These are phyloP conservation scores for Gorsachius magnificus DNA, from an alignment of 2,797 vertebrate genomes.

Conservation along the genomic window DNA sequence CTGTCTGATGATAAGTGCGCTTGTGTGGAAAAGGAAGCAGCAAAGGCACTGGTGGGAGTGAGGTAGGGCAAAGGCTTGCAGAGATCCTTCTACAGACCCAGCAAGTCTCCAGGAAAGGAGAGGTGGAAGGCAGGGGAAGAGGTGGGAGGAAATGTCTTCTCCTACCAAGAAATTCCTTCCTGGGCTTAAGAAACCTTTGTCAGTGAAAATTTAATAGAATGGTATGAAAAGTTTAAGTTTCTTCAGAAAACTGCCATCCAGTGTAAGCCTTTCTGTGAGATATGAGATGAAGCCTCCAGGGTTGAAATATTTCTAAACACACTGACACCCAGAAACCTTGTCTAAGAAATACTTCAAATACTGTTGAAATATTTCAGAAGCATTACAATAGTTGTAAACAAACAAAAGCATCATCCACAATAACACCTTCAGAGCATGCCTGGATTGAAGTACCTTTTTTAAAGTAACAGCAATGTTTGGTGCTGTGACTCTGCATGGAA, in stretches of 20 bases:
- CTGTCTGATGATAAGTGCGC: neutral
- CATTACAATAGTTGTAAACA: neutral
- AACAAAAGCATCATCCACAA: neutral
- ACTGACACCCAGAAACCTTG: neutral
- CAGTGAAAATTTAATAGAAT: neutral
- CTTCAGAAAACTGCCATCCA: neutral
- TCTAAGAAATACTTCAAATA: neutral
- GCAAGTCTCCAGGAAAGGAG: neutral
- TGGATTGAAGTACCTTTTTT: constrained; percentile 82
- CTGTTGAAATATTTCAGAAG: neutral
- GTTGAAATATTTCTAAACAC: neutral
- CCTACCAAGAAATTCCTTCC: constrained; percentile 24
- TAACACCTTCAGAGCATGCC: neutral
- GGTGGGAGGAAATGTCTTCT: constrained; percentile 26
- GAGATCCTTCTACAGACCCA: neutral
- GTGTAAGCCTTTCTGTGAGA: neutral
- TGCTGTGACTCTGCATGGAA: constrained; percentile 92
- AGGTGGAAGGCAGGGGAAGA: constrained; percentile 23
- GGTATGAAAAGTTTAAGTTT: neutral
- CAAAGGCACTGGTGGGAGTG: neutral
- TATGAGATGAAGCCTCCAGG: neutral
- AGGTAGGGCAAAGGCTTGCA: constrained; percentile 5
- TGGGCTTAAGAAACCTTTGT: constrained; percentile 13
- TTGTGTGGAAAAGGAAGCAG: neutral
- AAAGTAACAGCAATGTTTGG: constrained; percentile 85